These are phyloP conservation scores for Sarcophaga rosellei DNA, from an alignment of 2,888 invertebrate species.

Conservation along the genomic window DNA sequence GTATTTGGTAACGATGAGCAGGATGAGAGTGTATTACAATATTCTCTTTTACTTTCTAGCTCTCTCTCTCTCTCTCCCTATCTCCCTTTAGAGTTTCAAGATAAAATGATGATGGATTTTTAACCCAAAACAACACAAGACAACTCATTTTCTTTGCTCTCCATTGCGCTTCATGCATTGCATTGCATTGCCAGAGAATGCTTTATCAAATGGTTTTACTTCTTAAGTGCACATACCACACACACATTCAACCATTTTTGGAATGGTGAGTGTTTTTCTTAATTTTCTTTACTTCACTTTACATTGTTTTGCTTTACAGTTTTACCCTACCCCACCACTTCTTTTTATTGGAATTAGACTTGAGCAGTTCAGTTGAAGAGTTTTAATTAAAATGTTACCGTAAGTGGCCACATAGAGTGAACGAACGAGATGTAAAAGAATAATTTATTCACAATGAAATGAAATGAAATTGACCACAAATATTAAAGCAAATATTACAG, in stretches of 20 bases:
- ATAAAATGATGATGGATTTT: too few relatives aligned
- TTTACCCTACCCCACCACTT: not conserved
- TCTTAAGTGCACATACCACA: constrained; percentile 10
- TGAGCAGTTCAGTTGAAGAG: constrained; percentile 39
- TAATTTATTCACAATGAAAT: not conserved
- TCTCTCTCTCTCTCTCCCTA: constrained; percentile 17
- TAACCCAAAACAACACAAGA: constrained; percentile 36
- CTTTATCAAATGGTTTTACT: constrained; percentile 26
- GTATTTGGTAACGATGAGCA: not conserved
- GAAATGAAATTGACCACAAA: not conserved
- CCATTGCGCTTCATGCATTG: not conserved
- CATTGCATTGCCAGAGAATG: not conserved
- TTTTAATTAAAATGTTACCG: constrained; percentile 51
- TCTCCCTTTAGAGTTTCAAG: not conserved
- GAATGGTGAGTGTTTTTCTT: not conserved
- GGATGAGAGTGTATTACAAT: constrained; percentile 35
- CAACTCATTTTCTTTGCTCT: constrained; percentile 33
- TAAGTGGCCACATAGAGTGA: constrained; percentile 18
- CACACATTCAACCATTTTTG: not conserved
- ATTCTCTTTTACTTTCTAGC: constrained; percentile 53
- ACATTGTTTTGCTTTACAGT: not conserved
- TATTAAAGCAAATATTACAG: not conserved
- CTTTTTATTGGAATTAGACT: not conserved
- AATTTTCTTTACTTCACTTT: not conserved
- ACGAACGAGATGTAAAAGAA: not conserved